Evolutionary conservation across 2,888 invertebrate species (phyloP), one percentile per base, ranked within the genome.

Genomic region (Drosophila monieri): DNA sequence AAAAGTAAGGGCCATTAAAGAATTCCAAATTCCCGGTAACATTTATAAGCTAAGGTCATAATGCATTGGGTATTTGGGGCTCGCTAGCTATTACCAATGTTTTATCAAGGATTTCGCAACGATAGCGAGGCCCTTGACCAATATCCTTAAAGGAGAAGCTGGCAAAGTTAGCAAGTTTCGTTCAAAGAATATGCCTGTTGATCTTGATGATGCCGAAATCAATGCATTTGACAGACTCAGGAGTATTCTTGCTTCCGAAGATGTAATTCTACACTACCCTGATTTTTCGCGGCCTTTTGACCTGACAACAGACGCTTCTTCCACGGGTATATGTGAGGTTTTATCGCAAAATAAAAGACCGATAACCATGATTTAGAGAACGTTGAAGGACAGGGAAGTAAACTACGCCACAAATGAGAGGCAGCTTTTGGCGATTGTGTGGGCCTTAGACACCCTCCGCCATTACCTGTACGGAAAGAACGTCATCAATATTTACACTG

Each of bases 81-180:
- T 39, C 6, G 39, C 39, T 6, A 39, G 15, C 14, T 39, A 39
- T 14, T 39, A 39, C 14, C 39, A 18, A 3, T 39, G 39, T 14
- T 39, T 27, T 8, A 27, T 27, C 8, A 27, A 9, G 27, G 27
- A 27, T 27, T 27, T 27, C 2, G 9, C 6, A 27, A 12, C 35
- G 35, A 35, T 35, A 35, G 35, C 35, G 4, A 35, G 35, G n/a
- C 35, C 35, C n/a, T 43, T 43, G 21, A 43, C 41, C 21, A 43
- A 43, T 43, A 43, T 43, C 10, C 41, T 15, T 6, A 43, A 43
- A 4, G 41, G n/a, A 10, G 18, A 18, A 43, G 18, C 18, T 14
- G 41, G 21, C 21, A 23, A 4, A 23, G 41, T 43, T 43, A 43
- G 18, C 41, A 43, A 21, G 18, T 21, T 18, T 43, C 21, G 21